Percentiles rank a stretch among this genome's conserved stretches.
Conservation (phyloP, 1,140 invertebrate genomes). For the Heliconius hewitsoni region DNA sequence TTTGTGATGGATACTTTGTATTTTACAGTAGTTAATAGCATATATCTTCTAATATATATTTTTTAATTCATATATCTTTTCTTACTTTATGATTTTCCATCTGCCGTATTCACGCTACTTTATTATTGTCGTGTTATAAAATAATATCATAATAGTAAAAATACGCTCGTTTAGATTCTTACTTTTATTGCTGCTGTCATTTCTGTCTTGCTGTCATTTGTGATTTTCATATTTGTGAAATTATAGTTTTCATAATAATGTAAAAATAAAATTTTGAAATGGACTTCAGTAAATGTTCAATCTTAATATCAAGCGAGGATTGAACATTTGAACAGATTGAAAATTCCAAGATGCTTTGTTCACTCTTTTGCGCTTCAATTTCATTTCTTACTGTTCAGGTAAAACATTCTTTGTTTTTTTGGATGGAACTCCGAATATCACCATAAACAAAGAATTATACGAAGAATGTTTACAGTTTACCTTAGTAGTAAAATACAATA, state of each 20-base stretch:
- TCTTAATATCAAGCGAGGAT: conserved; percentile 31
- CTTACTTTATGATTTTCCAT: no score
- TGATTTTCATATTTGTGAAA: background rate
- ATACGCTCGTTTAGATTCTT: background rate
- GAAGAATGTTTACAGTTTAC: background rate
- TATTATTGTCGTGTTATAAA: no score
- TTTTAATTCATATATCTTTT: background rate
- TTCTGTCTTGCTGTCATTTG: background rate
- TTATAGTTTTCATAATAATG: conserved; percentile 6
- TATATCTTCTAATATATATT: no score
- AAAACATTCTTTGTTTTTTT: background rate
- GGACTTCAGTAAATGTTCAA: conserved; percentile 32
- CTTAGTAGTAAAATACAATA: background rate
- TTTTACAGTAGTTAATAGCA: background rate
- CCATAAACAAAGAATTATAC: background rate
- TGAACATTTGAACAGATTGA: conserved; percentile 36
- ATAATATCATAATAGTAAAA: no score
- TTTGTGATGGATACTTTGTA: background rate
- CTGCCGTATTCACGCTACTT: no score
- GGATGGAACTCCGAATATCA: conserved; percentile 5
- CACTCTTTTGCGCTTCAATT: conserved; percentile 32
- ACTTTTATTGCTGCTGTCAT: background rate
- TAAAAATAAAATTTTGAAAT: conserved; percentile 20
- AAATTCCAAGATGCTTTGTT: conserved; percentile 35
- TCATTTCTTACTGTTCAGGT: conserved; percentile 24